A percentile compares a stretch with the other conserved stretches of the same genome.
These are phyloP conservation scores for Drosophila melanosoma DNA, from an alignment of 2,888 invertebrate genomes.

Conservation along the genomic window DNA sequence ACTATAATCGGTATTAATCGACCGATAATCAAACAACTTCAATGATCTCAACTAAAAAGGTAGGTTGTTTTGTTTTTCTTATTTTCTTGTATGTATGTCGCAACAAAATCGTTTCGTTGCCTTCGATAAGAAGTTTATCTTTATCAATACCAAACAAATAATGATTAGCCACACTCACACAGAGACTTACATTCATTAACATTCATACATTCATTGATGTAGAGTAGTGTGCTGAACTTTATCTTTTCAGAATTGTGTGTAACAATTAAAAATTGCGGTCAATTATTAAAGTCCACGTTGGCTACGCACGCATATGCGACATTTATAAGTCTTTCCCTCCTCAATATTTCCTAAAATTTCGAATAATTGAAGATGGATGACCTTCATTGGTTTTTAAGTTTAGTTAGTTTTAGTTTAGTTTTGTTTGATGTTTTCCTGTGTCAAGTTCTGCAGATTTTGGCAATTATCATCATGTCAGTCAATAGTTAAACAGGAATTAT, in stretches of 20 bases:
- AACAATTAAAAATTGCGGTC: conserved; percentile 5
- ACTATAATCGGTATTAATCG: not conserved
- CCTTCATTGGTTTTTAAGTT: not conserved
- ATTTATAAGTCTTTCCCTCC: not conserved
- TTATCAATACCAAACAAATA: conserved; percentile 27
- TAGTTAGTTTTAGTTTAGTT: not conserved
- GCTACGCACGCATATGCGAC: not conserved
- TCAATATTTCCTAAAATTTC: not conserved
- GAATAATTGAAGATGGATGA: not conserved
- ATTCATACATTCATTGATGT: not conserved
- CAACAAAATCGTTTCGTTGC: conserved; percentile 1
- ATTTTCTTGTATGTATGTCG: conserved; percentile 13
- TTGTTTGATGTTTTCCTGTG: not conserved
- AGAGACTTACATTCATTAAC: not conserved
- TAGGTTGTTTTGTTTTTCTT: conserved; percentile 9
- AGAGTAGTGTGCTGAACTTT: not conserved
- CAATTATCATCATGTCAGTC: not conserved
- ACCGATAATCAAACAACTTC: not conserved
- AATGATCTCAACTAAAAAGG: not conserved
- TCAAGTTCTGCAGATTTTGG: not conserved
- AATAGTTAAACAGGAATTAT: not conserved
- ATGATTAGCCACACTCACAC: conserved; percentile 6
- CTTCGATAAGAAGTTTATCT: conserved; percentile 39
- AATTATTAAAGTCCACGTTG: conserved; percentile 33
- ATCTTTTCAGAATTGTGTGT: not conserved